phyloP scores from a whole-genome alignment of 2,888 invertebrate genomes.

The Hemithea aestivaria region DNA sequence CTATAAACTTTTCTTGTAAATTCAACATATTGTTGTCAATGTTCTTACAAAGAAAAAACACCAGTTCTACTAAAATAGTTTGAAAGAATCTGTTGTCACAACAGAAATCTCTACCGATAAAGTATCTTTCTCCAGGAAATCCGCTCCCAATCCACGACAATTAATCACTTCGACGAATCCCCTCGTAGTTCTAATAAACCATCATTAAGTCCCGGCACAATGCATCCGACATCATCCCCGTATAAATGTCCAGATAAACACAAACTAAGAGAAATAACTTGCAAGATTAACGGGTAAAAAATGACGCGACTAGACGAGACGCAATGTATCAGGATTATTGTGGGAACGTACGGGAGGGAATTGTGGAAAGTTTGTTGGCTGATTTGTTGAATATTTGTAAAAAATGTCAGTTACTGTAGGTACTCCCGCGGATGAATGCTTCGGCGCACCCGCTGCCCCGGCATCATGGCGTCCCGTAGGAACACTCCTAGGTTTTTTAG shows the following conservation, averaged over 20 bases:
- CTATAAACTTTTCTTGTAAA: no score
- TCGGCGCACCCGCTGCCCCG: no score
- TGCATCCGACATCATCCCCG: conserved; percentile 27
- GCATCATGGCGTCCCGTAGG: no score
- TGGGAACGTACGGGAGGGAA: conserved; percentile 22
- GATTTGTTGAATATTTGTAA: conserved; percentile 2
- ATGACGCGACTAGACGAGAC: conserved; percentile 41
- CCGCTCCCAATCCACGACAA: background rate
- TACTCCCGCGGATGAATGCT: no score
- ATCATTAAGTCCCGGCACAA: conserved; percentile 9
- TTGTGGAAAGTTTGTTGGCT: conserved; percentile 12
- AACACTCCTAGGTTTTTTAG: no score
- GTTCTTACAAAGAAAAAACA: no score
- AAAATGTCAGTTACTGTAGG: no score
- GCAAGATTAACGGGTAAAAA: conserved; percentile 50
- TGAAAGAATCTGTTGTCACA: no score
- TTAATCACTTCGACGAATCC: conserved; percentile 2
- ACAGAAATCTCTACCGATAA: no score
- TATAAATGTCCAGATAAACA: conserved; percentile 42
- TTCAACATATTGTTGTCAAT: no score
- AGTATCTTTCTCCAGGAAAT: background rate
- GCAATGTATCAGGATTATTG: conserved; percentile 45
- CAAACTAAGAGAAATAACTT: conserved; percentile 42
- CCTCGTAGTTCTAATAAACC: conserved; percentile 7
- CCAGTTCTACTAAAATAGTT: no score